Evolutionary conservation across 2,888 invertebrate species (phyloP).

Genomic region (Diarsia dahlii): DNA sequence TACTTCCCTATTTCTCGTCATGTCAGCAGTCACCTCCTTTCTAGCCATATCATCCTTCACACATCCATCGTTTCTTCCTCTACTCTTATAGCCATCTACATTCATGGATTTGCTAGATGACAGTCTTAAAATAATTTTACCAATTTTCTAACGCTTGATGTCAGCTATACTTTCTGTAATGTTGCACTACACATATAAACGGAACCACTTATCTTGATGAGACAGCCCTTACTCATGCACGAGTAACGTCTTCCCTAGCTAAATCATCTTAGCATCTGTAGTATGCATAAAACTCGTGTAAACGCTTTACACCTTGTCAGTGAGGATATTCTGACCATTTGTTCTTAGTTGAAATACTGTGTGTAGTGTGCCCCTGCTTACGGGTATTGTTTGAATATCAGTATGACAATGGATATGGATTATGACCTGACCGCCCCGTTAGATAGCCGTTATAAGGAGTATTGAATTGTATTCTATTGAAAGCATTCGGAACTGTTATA

Average conservation of each 20-base stretch:
- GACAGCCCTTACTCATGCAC: not conserved
- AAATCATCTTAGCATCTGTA: not conserved
- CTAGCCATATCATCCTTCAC: too few relatives aligned
- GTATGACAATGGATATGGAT: slow-evolving; percentile 60
- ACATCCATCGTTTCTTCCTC: too few relatives aligned
- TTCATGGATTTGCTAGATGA: too few relatives aligned
- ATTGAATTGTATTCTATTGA: slow-evolving; percentile 53
- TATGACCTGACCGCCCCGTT: slow-evolving; percentile 51
- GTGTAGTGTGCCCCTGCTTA: slow-evolving; percentile 32
- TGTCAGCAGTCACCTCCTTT: too few relatives aligned
- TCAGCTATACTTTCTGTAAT: not conserved
- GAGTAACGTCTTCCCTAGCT: rapidly evolving
- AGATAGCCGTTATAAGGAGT: slow-evolving; percentile 46
- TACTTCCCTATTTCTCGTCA: too few relatives aligned
- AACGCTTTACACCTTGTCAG: not conserved
- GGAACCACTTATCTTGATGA: not conserved
- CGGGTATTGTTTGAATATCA: slow-evolving; percentile 60
- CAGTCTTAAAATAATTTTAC: too few relatives aligned
- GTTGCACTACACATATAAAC: not conserved
- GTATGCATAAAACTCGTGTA: not conserved
- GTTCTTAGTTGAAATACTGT: not conserved
- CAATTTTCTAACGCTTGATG: not conserved
- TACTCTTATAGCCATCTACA: too few relatives aligned
- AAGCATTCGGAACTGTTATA: slow-evolving; percentile 30
- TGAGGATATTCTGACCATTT: not conserved